A percentile compares a stretch with the other conserved stretches of the same genome.
Evolutionary conservation across 1,140 invertebrate genomes (phyloP).

Genomic region (Drosophila lini): DNA sequence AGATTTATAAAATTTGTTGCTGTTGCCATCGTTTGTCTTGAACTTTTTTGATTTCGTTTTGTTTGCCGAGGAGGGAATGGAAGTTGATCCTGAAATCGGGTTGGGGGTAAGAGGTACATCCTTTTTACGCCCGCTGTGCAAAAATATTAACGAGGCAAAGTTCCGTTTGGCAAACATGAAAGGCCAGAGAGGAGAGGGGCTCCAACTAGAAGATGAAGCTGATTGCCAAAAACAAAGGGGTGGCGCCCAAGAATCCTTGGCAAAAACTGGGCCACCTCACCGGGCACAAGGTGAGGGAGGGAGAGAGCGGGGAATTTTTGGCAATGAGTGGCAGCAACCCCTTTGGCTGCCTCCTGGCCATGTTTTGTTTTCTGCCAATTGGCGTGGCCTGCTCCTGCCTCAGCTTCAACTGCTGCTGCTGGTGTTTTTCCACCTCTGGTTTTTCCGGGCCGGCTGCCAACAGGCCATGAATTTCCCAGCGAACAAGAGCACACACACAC

Average conservation of each 20-base stretch:
- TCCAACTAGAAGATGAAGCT: constrained; percentile 44
- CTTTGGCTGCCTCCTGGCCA: constrained; percentile 28
- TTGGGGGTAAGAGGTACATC: background rate
- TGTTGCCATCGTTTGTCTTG: constrained; percentile 48
- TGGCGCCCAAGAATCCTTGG: constrained; percentile 30
- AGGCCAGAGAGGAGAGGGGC: constrained; percentile 16
- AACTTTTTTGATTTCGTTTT: constrained; percentile 45
- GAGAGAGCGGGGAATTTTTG: constrained; percentile 27
- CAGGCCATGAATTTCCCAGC: constrained; percentile 47
- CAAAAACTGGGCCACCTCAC: constrained; percentile 53
- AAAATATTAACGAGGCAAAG: constrained; percentile 72
- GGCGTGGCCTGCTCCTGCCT: constrained; percentile 40
- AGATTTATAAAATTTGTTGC: constrained; percentile 55
- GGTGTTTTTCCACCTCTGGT: constrained; percentile 28
- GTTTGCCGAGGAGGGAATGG: constrained; percentile 2
- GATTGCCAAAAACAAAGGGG: constrained; percentile 56
- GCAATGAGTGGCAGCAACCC: constrained; percentile 42
- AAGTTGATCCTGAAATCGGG: constrained; percentile 6
- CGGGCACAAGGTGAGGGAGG: constrained; percentile 11
- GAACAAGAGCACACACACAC: constrained; percentile 17
- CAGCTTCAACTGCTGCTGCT: constrained; percentile 1
- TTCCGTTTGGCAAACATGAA: constrained; percentile 63
- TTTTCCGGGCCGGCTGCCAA: constrained; percentile 48
- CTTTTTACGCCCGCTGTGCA: constrained; percentile 54
- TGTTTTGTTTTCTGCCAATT: constrained; percentile 64